Conservation (phyloP, 2,113 vertebrate genomes). For the Sylvia atricapilla region DNA sequence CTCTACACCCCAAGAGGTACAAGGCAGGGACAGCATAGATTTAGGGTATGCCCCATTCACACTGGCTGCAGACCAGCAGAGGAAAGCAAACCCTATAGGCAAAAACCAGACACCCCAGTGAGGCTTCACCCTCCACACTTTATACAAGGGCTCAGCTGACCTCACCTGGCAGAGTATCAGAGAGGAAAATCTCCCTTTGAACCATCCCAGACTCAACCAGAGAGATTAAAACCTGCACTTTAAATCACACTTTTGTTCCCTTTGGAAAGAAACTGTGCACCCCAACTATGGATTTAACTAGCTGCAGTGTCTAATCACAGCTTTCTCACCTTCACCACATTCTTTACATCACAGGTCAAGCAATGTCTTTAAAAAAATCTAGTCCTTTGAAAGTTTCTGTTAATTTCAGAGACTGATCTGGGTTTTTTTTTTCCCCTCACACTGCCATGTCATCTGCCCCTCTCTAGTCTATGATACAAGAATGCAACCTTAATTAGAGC, state of each 20-base stretch:
- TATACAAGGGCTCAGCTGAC: background rate
- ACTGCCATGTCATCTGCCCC: background rate
- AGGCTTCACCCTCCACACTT: background rate
- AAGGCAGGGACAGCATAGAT: background rate
- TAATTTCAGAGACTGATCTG: constrained; percentile 1
- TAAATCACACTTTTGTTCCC: background rate
- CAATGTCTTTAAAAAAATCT: background rate
- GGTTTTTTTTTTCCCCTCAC: background rate
- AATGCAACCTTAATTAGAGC: constrained; percentile 1
- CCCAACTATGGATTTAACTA: constrained; percentile 22
- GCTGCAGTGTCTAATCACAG: background rate
- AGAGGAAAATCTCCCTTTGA: constrained; percentile 8
- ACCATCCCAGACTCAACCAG: background rate
- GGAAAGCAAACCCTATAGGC: background rate
- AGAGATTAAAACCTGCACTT: background rate
- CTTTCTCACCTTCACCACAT: background rate
- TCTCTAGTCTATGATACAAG: background rate
- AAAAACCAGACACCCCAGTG: background rate
- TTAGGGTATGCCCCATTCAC: background rate
- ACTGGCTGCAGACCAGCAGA: background rate
- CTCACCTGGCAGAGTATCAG: background rate
- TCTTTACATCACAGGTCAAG: background rate
- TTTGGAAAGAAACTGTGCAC: background rate
- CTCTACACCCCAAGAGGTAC: background rate
- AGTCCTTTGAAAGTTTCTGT: background rate